These are phyloP conservation scores for Ailurus styani DNA, from an alignment of 2,113 vertebrate genomes.

Conservation along the genomic window DNA sequence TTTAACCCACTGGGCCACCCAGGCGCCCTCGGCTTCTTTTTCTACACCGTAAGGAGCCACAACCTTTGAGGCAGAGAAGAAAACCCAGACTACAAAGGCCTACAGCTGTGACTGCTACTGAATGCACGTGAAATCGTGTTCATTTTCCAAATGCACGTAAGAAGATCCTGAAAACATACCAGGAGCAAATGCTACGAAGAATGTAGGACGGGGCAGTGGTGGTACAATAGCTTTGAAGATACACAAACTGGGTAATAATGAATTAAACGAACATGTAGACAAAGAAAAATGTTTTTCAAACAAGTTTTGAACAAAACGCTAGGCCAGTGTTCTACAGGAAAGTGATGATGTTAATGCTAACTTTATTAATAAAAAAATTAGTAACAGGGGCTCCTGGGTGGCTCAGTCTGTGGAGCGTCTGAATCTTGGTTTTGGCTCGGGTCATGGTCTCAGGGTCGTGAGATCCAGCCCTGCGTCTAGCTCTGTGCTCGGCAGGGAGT, in stretches of 20 bases:
- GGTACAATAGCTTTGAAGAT: neutral
- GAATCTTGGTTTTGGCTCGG: neutral
- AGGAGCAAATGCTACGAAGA: neutral
- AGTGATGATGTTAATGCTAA: neutral
- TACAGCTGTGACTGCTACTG: neutral
- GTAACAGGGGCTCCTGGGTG: neutral
- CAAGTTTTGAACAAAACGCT: neutral
- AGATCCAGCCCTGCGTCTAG: neutral
- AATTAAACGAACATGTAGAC: neutral
- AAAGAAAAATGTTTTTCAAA: neutral
- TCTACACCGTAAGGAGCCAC: neutral
- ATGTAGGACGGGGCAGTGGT: neutral
- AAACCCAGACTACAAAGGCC: neutral
- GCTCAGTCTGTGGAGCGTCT: neutral
- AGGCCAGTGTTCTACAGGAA: neutral
- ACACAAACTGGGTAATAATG: neutral
- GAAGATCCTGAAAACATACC: conserved; percentile 4
- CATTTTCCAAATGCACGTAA: neutral
- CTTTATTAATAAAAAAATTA: neutral
- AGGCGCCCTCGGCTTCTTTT: too few species aligned
- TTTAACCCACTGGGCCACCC: too few species aligned
- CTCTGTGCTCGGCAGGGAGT: neutral
- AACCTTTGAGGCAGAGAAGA: neutral
- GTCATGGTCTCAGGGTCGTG: neutral
- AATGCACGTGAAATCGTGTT: neutral